A percentile compares a stretch with the other conserved stretches of the same genome.
phyloP scores from a whole-genome alignment of 1,140 invertebrate genomes.

The Listronotus bonariensis region DNA sequence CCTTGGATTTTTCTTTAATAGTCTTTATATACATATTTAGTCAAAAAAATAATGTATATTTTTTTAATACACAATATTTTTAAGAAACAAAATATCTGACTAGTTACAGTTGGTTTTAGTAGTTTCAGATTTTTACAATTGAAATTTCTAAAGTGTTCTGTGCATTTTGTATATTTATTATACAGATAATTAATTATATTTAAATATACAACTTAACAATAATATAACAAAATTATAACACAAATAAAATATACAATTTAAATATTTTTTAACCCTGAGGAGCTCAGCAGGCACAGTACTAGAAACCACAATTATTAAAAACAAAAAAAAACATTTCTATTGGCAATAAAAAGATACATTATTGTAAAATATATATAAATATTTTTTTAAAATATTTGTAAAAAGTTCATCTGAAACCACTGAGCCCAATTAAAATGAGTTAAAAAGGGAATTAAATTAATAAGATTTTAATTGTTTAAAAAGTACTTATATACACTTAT shows the following conservation, averaged over 20 bases:
- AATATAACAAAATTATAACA: constrained; percentile 33
- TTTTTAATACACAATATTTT: constrained; percentile 47
- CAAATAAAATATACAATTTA: constrained; percentile 31
- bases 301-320: constrained; percentile 21
- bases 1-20: background rate
- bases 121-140: constrained; percentile 17
- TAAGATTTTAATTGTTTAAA: constrained; percentile 22
- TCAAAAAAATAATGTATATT: constrained; percentile 51
- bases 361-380: constrained; percentile 30
- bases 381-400: constrained; percentile 31
- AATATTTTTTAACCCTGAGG: constrained; percentile 24
- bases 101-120: constrained; percentile 48
- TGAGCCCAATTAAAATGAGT: constrained; percentile 23
- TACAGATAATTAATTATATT: constrained; percentile 46
- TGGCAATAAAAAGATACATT: constrained; percentile 28
- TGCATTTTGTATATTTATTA: constrained; percentile 42
- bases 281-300: constrained; percentile 1
- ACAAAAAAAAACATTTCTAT: no score
- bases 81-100: constrained; percentile 40
- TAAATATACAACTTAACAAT: constrained; percentile 49
- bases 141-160: constrained; percentile 14
- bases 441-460: constrained; percentile 17
- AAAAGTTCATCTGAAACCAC: constrained; percentile 19
- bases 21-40: constrained; percentile 25
- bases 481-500: constrained; percentile 20